A percentile compares a stretch with the other conserved stretches of the same genome.
These are phyloP conservation scores for Salmo trutta DNA, from an alignment of 2,797 vertebrate species.

Conservation along the genomic window DNA sequence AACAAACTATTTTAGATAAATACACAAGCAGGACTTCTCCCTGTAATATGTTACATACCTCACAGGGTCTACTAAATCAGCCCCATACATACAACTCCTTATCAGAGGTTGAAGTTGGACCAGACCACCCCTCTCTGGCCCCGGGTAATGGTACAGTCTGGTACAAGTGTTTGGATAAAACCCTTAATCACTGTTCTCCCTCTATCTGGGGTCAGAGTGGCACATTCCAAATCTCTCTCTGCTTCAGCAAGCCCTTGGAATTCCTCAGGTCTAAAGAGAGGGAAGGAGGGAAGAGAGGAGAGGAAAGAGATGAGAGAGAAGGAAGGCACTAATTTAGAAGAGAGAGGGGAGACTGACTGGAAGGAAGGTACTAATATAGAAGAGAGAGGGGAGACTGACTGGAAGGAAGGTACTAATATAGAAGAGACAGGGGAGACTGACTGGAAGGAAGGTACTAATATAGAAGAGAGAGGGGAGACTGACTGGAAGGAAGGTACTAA, in stretches of 20 bases:
- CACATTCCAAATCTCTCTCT: slow-evolving; percentile 75
- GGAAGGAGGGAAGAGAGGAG: slow-evolving; percentile 15
- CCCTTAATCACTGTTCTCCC: slow-evolving; percentile 62
- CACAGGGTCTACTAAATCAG: slow-evolving; percentile 41
- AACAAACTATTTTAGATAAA: slow-evolving; percentile 26
- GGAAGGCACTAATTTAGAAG: too few relatives aligned
- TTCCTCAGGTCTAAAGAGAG: slow-evolving; percentile 67
- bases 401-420: too few relatives aligned
- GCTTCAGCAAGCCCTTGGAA: slow-evolving; percentile 76
- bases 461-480: too few relatives aligned
- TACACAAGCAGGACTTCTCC: slow-evolving; percentile 43
- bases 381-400: too few relatives aligned
- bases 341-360: too few relatives aligned
- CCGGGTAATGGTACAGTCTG: slow-evolving; percentile 41
- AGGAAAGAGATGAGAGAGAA: neutral
- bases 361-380: too few relatives aligned
- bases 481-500: too few relatives aligned
- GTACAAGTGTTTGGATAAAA: slow-evolving; percentile 57
- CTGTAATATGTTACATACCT: slow-evolving; percentile 31
- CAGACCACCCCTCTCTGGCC: slow-evolving; percentile 30
- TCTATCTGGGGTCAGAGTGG: slow-evolving; percentile 65
- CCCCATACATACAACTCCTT: slow-evolving; percentile 10
- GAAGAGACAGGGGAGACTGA: too few relatives aligned
- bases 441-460: too few relatives aligned
- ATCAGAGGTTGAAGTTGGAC: neutral